Base-by-base conservation (phyloP, 2,797 vertebrate genomes). In the Lutjanus campechanus region DNA sequence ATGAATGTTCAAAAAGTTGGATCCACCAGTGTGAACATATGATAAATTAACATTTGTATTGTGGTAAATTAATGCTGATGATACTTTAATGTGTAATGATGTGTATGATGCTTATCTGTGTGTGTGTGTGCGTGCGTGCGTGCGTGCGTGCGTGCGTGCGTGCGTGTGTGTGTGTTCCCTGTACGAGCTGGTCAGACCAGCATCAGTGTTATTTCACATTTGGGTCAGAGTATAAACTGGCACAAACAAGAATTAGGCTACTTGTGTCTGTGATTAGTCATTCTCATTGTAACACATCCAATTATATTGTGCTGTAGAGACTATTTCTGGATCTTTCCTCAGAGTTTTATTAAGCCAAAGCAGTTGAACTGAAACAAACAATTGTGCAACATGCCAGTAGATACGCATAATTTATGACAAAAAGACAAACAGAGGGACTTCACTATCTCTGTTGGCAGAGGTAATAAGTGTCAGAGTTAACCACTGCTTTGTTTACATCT, bases 401-500 rank as follows among this genome's bases (percentile, higher is more conserved):
- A 54, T 11, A 53, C 13, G 47, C 11, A 51, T 59, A 49, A 20
- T 50, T 43, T 22, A 55, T 50, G 15, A 58, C 22, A 15, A 1
- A 44, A 41, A 53, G 49, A 36, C 12, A 11, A 15, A 44, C 16
- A 5, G 11, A 64, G 17, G 16, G 54, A 56, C 13, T 0, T 47
- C 5, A 50, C 25, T 20, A 11, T 25, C n/a, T 25, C 15, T 7
- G 5, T 5, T 5, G 4, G 20, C 11, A 13, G 29, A 60, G 54
- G 17, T 74, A 67, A 80, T 72, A 58, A 61, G 58, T 81, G 49
- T 73, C 69, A 7, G 20, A 12, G 67, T 81, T 76, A 82, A 79
- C 29, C 7, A 0, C 2, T 62, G 16, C 12, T 62, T 20, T 50
- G 51, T 49, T 65, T 22, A 36, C 7, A 0, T 50, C 1, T 75